Conservation (phyloP, 2,888 invertebrate genomes). For the Meliscaeva auricollis region DNA sequence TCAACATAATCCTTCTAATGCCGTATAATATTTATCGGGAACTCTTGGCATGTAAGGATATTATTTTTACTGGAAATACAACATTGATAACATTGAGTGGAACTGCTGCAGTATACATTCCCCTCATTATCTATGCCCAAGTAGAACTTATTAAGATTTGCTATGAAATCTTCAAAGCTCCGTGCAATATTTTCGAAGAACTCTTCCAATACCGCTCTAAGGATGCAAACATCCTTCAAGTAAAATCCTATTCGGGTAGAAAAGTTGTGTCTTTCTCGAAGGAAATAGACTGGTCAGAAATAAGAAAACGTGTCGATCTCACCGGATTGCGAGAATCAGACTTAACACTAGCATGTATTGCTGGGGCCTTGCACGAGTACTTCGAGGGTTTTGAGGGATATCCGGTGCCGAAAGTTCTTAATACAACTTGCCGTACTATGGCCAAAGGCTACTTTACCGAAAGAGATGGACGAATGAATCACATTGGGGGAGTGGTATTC, state of each 20-base stretch:
- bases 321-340: slow-evolving; percentile 81
- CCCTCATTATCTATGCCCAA: slow-evolving; percentile 81
- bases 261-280: slow-evolving; percentile 83
- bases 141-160: slow-evolving; percentile 81
- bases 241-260: slow-evolving; percentile 83
- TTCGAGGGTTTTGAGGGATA: slow-evolving; percentile 80
- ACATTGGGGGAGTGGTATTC: slow-evolving; percentile 83
- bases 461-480: slow-evolving; percentile 79
- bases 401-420: slow-evolving; percentile 80
- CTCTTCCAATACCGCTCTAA: slow-evolving; percentile 80
- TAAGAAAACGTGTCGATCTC: slow-evolving; percentile 79
- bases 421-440: slow-evolving; percentile 82
- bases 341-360: slow-evolving; percentile 81
- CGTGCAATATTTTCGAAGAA: slow-evolving; percentile 82
- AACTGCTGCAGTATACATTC: slow-evolving; percentile 80
- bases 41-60: slow-evolving; percentile 80
- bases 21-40: slow-evolving; percentile 81
- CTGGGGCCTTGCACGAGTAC: slow-evolving; percentile 81
- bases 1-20: slow-evolving; percentile 79
- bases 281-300: slow-evolving; percentile 81
- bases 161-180: slow-evolving; percentile 82
- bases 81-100: slow-evolving; percentile 79
- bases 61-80: slow-evolving; percentile 81
- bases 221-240: slow-evolving; percentile 82
- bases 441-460: slow-evolving; percentile 82